A percentile compares a stretch with the other conserved stretches of the same genome.
phyloP scores from a whole-genome alignment of 2,888 invertebrate species.

The Cheiracanthium punctorium region DNA sequence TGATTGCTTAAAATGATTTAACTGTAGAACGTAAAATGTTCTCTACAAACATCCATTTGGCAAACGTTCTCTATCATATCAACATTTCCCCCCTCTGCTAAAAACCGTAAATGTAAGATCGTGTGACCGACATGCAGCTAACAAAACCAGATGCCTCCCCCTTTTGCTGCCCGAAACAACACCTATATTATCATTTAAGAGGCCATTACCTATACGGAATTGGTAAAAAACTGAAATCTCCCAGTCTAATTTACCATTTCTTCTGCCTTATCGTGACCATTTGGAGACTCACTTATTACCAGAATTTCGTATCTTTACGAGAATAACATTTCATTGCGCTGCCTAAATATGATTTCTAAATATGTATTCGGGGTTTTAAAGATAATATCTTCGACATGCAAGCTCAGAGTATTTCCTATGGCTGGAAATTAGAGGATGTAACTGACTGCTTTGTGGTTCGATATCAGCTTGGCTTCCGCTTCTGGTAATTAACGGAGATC shows the following conservation, averaged over 20 bases:
- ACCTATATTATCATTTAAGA: neutral
- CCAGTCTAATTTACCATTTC: neutral
- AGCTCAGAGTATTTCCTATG: neutral
- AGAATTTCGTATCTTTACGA: constrained; percentile 33
- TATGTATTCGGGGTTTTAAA: constrained; percentile 20
- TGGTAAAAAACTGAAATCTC: neutral
- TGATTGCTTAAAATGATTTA: no score
- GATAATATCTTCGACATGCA: constrained; percentile 10
- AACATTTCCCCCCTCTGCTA: no score
- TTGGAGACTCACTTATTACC: constrained; percentile 15
- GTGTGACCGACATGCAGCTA: neutral
- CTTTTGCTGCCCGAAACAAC: neutral
- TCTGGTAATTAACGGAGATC: constrained; percentile 5
- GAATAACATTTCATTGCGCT: constrained; percentile 20
- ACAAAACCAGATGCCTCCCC: neutral
- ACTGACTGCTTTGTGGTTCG: neutral
- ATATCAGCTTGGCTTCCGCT: constrained; percentile 27
- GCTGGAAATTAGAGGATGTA: constrained; percentile 13
- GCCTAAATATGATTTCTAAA: constrained; percentile 15
- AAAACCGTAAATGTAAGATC: neutral
- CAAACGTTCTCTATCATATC: no score
- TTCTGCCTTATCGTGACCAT: constrained; percentile 11
- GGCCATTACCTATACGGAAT: neutral
- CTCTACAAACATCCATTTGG: no score
- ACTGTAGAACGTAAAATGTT: no score